Base-by-base conservation (phyloP, 1,140 invertebrate species). In the Drosophila rhopaloa region DNA sequence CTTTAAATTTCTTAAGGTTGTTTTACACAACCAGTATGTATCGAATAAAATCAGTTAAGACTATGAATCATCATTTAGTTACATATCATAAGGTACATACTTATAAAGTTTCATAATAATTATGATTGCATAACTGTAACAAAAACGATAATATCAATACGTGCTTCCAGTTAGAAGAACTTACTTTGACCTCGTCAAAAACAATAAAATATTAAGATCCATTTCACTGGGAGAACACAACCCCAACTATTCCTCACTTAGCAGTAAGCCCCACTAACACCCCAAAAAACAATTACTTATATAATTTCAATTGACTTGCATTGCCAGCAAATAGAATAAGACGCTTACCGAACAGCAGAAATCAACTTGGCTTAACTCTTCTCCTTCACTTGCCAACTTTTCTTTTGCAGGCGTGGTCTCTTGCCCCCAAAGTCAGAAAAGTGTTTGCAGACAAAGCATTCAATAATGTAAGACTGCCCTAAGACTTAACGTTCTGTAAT, bases 381-480 rank as follows among this genome's bases (percentile, higher is more conserved):
- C 48, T 44, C 27, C 14, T 75, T 37, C 51, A 48, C 58, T 65
- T 76, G 47, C 35, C 29, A 32, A 32, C 29, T 32, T 47, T 54
- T 58, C 41, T 32, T 54, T 70, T 54, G 38, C 71, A 74, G 71
- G 71, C 66, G 66, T 74, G 71, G 56, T 50, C 9, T 6, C 9
- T 37, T 10, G 4, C 37, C 37, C 37, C 37, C 8, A 32, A 32
- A 32, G 37, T 51, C 48, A 35, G 27, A 32, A 35, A 32, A 51
- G 13, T 51, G 48, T 16, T 35, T 51, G 48, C 60, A 24, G 40
- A 24, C 43, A 63, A 56, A 48, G 73, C 68, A 76, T 76, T 76
- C 58, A 76, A 76, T 76, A 76, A 76, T 76, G 73, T 76, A 76
- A 76, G 73, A 46, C 70, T 63, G 58, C 46, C 65, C 65, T 48